Percentiles rank a stretch among this genome's conserved stretches.
These are phyloP conservation scores for Acridotheres tristis DNA, from an alignment of 2,797 vertebrate species.

Conservation along the genomic window DNA sequence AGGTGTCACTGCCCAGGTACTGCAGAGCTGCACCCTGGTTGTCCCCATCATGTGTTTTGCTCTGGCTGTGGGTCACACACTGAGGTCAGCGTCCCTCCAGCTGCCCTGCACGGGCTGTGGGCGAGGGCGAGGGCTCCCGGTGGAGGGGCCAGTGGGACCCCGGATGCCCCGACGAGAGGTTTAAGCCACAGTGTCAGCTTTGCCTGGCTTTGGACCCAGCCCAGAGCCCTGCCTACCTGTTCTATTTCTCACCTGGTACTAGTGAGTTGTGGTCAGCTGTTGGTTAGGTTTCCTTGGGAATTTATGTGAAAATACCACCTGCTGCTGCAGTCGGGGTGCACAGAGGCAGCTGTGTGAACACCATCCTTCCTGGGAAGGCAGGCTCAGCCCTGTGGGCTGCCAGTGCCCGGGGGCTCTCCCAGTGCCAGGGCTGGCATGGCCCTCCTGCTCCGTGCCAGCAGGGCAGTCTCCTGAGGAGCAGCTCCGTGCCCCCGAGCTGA, in stretches of 20 bases:
- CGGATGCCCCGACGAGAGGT: rapidly evolving
- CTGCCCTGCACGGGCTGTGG: rapidly evolving
- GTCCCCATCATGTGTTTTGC: rapidly evolving
- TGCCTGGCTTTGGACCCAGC: neutral
- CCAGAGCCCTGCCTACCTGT: rapidly evolving
- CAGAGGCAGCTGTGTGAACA: neutral
- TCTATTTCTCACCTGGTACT: neutral
- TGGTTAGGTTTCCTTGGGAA: neutral
- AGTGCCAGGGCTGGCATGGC: rapidly evolving
- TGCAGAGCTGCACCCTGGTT: rapidly evolving
- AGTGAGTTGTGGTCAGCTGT: rapidly evolving
- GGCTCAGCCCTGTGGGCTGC: neutral
- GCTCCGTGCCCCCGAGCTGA: rapidly evolving
- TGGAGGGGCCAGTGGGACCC: rapidly evolving
- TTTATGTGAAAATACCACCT: neutral
- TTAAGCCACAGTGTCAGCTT: neutral
- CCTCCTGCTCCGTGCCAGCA: rapidly evolving
- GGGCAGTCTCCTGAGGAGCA: neutral
- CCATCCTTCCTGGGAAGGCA: neutral
- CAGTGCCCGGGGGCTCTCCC: neutral
- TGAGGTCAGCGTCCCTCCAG: neutral
- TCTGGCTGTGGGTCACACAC: neutral
- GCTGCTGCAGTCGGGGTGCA: neutral
- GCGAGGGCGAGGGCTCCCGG: rapidly evolving
- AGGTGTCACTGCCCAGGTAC: neutral